These are phyloP conservation scores for Todiramphus saurophagus DNA, from an alignment of 2,113 vertebrate species.

Conservation along the genomic window DNA sequence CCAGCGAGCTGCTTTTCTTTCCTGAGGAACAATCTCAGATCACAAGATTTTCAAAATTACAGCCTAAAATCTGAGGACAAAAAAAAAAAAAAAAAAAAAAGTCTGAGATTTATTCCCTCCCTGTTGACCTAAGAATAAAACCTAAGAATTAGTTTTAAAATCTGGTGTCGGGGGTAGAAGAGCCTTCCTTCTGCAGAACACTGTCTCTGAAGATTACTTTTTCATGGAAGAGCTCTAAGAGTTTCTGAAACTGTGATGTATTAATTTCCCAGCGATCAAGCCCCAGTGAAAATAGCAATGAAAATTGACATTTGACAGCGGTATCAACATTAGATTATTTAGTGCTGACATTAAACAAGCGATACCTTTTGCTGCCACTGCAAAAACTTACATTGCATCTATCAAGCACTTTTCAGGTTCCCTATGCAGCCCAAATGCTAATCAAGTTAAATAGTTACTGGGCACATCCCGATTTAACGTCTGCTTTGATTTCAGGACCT, in stretches of 20 bases:
- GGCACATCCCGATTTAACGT: not conserved
- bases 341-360: conserved; percentile 56
- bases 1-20: not conserved
- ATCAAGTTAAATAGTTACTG: conserved; percentile 30
- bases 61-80: not conserved
- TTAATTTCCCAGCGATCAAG: conserved; percentile 48
- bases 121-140: not conserved
- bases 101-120: not conserved
- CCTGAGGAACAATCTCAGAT: not conserved
- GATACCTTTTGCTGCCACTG: conserved; percentile 27
- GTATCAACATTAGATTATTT: conserved; percentile 37
- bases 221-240: not conserved
- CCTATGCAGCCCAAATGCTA: conserved; percentile 24
- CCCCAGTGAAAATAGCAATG: conserved; percentile 22
- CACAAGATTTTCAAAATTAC: not conserved
- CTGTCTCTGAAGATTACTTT: not conserved
- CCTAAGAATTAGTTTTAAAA: not conserved
- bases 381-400: conserved; percentile 2
- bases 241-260: not conserved
- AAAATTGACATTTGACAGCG: conserved; percentile 60
- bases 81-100: not conserved
- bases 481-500: conserved; percentile 15
- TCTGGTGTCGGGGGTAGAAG: not conserved
- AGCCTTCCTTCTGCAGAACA: not conserved
- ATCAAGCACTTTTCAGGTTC: not conserved